Conservation (phyloP, 2,113 vertebrate genomes). For the Carlito syrichta region DNA sequence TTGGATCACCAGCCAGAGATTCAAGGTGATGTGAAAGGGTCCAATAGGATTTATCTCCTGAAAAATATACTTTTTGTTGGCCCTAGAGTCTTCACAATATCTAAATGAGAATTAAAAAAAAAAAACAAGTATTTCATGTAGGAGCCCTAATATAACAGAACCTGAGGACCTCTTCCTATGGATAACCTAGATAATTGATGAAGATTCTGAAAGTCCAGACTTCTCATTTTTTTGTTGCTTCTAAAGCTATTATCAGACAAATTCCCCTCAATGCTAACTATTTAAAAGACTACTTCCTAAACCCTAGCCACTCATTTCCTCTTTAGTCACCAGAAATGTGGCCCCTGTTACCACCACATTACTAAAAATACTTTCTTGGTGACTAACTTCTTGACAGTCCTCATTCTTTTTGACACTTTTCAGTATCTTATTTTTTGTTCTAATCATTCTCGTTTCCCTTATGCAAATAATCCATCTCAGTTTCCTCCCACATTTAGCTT, state of each 20-base stretch:
- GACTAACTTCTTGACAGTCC: background rate
- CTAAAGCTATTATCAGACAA: too few species aligned
- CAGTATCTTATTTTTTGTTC: background rate
- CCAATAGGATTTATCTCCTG: background rate
- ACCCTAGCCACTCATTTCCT: background rate
- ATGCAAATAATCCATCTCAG: background rate
- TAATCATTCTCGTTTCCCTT: background rate
- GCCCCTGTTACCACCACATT: background rate
- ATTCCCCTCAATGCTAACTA: background rate
- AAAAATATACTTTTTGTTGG: background rate
- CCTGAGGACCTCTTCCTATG: background rate
- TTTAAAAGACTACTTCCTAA: background rate
- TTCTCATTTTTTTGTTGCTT: background rate
- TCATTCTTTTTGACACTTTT: background rate
- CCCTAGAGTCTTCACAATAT: background rate
- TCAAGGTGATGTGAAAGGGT: background rate
- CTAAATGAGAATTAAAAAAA: background rate
- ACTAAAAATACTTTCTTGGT: background rate
- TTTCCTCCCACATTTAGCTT: background rate
- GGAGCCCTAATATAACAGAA: background rate
- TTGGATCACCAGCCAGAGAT: background rate
- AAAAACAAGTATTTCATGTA: background rate
- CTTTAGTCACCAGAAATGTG: background rate
- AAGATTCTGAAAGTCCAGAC: background rate
- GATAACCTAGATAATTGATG: background rate